These are phyloP conservation scores for Tachycineta bicolor DNA, from an alignment of 2,113 vertebrate genomes.

Conservation along the genomic window DNA sequence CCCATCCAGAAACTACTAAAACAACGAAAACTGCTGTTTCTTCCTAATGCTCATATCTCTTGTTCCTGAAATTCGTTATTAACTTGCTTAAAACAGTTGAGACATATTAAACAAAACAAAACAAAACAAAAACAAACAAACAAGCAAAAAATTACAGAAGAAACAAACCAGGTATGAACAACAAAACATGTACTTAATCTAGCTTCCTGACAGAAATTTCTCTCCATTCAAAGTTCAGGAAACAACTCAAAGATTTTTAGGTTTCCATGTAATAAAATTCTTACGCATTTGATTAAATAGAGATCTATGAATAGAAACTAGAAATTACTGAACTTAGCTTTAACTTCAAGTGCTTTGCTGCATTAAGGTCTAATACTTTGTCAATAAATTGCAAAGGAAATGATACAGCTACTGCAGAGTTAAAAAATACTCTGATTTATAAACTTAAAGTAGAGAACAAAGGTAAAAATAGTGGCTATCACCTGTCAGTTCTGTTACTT, in stretches of 20 bases:
- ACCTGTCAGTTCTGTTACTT: background rate
- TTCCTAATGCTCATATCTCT: background rate
- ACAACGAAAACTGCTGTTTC: background rate
- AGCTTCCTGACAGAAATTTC: background rate
- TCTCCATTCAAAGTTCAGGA: background rate
- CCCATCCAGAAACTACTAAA: background rate
- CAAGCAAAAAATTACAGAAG: background rate
- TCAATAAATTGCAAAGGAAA: background rate
- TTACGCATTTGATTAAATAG: background rate
- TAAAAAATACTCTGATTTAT: background rate
- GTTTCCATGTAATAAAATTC: background rate
- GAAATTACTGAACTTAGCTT: background rate
- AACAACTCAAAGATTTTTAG: background rate
- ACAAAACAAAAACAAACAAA: too few relatives aligned
- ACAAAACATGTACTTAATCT: background rate
- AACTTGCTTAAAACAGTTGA: background rate
- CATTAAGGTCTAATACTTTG: background rate
- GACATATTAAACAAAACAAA: background rate
- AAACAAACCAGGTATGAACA: background rate
- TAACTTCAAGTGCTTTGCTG: background rate
- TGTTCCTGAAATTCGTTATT: background rate
- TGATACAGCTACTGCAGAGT: background rate
- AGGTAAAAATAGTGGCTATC: background rate
- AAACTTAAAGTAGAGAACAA: background rate
- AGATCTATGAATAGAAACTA: background rate